Base-by-base conservation (phyloP, 1,140 invertebrate species). In the Penaeus japonicus region DNA sequence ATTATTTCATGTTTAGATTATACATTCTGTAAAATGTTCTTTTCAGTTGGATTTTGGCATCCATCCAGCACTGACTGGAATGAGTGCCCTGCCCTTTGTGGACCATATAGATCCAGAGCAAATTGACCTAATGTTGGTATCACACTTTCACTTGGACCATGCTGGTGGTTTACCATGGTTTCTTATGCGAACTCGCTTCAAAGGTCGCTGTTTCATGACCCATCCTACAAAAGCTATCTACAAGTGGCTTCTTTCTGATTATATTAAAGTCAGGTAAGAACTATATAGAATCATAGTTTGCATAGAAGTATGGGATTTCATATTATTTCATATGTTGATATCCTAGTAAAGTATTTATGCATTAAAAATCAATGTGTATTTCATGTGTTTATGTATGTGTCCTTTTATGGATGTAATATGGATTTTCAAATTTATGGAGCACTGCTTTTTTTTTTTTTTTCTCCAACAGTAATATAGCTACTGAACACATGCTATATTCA, bases 161-260 rank as follows among this genome's bases (percentile, higher is more conserved):
- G 98, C 97, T 92, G 99, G 99, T 27, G 99, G 98, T 0, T 93
- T 99, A 85, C 99, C 99, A 0, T 99, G 98, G 97, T 99, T 99
- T 92, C 93, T 99, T 22, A 95, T 96, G 91, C 99, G 99, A 92
- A 99, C 99, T 0, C 97, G 96, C 83, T 99, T 99, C 92, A 99
- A 98, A 92, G 99, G 99, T 4, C 94, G 98, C 89, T 99, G 98
- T 92, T 99, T 99, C 92, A 99, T 99, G 99, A 99, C 99, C 0
- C 99, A 99, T 92, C 99, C 99, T 2, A 99, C 99, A 0, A 99
- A 99, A 94, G 99, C 99, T 24, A 99, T 99, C 91, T 99, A 99
- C 92, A 94, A 98, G 90, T 99, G 98, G 98, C 94, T 99, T 27
- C 93, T 99, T 0, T 99, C 98, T 0, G 99, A 99, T 95, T 99